Evolutionary conservation across 2,797 vertebrate genomes (phyloP).

Genomic region (Erethizon dorsatum): DNA sequence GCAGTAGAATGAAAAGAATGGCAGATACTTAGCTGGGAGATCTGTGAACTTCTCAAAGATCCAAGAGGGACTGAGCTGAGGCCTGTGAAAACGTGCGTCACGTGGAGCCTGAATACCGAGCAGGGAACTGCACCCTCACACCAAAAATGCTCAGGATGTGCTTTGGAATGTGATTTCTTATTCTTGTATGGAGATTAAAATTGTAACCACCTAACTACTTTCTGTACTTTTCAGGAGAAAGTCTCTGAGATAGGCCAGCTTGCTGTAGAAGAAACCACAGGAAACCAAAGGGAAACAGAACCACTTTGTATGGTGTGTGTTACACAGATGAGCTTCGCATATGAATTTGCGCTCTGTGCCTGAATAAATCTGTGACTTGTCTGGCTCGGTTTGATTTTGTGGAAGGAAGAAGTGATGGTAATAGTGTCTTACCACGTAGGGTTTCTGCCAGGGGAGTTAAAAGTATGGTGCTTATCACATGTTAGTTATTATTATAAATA

Average conservation of each 20-base stretch:
- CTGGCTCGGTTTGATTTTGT: neutral
- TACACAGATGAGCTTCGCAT: neutral
- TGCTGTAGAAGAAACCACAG: neutral
- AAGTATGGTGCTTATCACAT: neutral
- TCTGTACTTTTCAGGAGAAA: conserved; percentile 26
- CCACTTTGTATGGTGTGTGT: neutral
- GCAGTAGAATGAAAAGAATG: neutral
- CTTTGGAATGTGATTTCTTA: neutral
- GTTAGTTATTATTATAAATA: conserved; percentile 22
- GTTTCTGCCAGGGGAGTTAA: neutral
- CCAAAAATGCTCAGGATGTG: neutral
- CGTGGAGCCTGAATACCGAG: neutral
- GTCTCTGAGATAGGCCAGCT: neutral
- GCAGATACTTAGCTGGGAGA: conserved; percentile 1
- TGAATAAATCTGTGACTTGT: neutral
- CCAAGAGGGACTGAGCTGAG: neutral
- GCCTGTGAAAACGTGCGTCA: neutral
- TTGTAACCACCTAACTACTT: neutral
- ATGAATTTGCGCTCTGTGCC: neutral
- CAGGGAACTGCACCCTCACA: neutral
- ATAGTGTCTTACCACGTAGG: neutral
- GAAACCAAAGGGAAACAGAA: neutral
- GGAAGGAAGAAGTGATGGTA: neutral
- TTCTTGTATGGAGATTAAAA: neutral
- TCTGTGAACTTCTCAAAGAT: neutral